Percentiles rank a stretch among this genome's conserved stretches.
These are phyloP conservation scores for Drosophila borealis DNA, from an alignment of 2,888 invertebrate genomes.

Conservation along the genomic window DNA sequence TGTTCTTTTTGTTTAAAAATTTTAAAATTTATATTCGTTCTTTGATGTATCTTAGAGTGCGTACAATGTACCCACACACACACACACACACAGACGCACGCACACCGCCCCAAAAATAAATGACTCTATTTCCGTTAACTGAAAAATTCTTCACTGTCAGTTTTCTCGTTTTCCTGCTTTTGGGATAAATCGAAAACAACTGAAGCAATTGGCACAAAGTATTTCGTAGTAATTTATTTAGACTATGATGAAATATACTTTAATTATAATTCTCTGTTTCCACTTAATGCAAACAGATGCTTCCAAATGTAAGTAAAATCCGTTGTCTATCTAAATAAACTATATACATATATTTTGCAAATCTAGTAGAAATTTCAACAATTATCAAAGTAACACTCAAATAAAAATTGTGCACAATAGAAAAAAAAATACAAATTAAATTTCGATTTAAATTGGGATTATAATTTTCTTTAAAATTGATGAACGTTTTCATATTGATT, in stretches of 20 bases:
- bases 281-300: constrained; percentile 83
- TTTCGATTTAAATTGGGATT: too few relatives aligned
- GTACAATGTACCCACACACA: background rate
- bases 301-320: constrained; percentile 84
- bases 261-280: constrained; percentile 69
- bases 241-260: constrained; percentile 19
- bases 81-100: background rate
- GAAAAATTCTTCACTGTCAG: constrained; percentile 24
- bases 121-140: constrained; percentile 45
- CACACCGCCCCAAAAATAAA: constrained; percentile 29
- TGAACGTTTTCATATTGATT: too few relatives aligned
- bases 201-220: background rate
- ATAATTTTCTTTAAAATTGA: too few relatives aligned
- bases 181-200: background rate
- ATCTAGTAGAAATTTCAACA: constrained; percentile 15
- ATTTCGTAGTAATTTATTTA: constrained; percentile 6
- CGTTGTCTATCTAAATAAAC: constrained; percentile 12
- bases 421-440: background rate
- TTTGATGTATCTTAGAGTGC: constrained; percentile 48
- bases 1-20: constrained; percentile 14
- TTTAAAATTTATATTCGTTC: constrained; percentile 32
- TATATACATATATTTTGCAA: constrained; percentile 8
- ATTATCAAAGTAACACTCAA: constrained; percentile 12
- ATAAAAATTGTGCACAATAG: background rate
- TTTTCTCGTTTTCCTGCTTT: constrained; percentile 10